phyloP scores from a whole-genome alignment of 1,140 invertebrate genomes.

The Platyura marginata region DNA sequence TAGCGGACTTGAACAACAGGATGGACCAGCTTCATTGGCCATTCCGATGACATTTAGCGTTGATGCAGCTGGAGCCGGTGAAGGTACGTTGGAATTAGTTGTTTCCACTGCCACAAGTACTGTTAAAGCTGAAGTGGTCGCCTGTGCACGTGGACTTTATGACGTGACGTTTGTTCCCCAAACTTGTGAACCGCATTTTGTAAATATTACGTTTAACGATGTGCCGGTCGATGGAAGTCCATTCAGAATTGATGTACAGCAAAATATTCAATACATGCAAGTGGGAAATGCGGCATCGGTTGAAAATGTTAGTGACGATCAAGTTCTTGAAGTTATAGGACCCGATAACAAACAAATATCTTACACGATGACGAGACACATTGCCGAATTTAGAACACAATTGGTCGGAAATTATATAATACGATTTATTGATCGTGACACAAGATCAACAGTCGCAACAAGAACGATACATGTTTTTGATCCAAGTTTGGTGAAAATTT shows the following conservation, averaged over 20 bases:
- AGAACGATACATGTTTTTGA: constrained; percentile 69
- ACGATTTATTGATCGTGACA: constrained; percentile 23
- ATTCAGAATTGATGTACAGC: constrained; percentile 82
- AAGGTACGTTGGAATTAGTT: constrained; percentile 86
- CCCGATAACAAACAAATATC: constrained; percentile 29
- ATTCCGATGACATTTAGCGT: constrained; percentile 81
- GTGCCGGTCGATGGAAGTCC: constrained; percentile 82
- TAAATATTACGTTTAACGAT: constrained; percentile 94
- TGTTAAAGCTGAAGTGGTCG: constrained; percentile 74
- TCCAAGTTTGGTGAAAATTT: constrained; percentile 57
- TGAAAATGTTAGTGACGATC: constrained; percentile 31
- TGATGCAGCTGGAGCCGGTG: constrained; percentile 87
- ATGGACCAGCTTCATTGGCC: constrained; percentile 44
- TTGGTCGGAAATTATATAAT: constrained; percentile 32
- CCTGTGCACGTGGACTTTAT: constrained; percentile 78
- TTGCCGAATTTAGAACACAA: constrained; percentile 31
- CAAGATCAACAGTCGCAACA: constrained; percentile 24
- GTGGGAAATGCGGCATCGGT: constrained; percentile 33
- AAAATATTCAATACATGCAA: constrained; percentile 48
- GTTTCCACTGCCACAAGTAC: constrained; percentile 80
- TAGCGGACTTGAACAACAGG: constrained; percentile 43
- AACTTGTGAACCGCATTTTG: constrained; percentile 74
- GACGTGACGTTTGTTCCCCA: constrained; percentile 93
- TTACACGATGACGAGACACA: constrained; percentile 27
- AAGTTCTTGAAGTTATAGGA: constrained; percentile 34